A percentile compares a stretch with the other conserved stretches of the same genome.
Conservation (phyloP, 2,113 vertebrate genomes). For the Crypturellus undulatus region DNA sequence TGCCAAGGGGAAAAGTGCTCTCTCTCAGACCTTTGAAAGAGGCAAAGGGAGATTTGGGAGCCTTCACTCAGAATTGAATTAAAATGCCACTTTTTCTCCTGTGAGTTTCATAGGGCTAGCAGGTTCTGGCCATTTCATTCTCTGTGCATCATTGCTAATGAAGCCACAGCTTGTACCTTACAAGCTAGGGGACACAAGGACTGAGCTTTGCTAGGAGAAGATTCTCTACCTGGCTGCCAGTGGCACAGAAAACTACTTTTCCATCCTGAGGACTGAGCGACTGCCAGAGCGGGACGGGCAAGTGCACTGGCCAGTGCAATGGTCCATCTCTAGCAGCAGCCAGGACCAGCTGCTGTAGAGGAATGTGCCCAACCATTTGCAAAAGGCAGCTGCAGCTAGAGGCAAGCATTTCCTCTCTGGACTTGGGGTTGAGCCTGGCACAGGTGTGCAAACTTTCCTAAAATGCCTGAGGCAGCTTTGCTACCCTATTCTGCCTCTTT, state of each 20-base stretch:
- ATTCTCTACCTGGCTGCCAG: neutral
- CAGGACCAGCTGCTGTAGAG: neutral
- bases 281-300: neutral
- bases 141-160: accelerated
- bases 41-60: neutral
- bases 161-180: neutral
- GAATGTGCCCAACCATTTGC: neutral
- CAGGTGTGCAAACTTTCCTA: neutral
- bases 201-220: neutral
- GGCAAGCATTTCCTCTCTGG: neutral
- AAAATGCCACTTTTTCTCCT: neutral
- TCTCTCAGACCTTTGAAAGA: neutral
- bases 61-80: neutral
- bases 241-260: neutral
- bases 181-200: neutral
- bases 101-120: neutral
- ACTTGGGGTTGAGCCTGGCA: neutral
- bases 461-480: neutral
- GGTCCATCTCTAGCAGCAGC: neutral
- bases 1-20: neutral
- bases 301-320: accelerated
- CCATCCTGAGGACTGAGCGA: neutral
- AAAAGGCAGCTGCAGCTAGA: neutral
- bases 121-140: accelerated
- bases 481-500: neutral